Evolutionary conservation across 2,113 vertebrate species (phyloP), one percentile per base, ranked within the genome.

Genomic region (Alces alces): DNA sequence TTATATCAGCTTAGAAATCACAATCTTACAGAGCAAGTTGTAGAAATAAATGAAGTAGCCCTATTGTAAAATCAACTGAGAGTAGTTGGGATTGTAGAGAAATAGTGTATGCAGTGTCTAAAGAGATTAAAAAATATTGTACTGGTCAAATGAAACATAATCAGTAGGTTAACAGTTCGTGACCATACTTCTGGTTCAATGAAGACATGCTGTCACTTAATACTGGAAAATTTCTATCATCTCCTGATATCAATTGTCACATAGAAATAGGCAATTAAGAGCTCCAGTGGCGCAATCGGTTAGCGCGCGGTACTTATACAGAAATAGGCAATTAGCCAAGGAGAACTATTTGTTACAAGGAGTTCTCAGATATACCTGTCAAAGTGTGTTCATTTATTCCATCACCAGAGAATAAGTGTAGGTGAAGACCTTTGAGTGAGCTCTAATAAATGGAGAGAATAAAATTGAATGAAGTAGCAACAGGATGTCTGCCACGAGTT

Each of bases 391-490:
- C 84, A 93, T 85, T 97, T 61, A 95, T 57, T 64, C 6, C 16
- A 43, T 57, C 64, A 61, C 27, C 58, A 93, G n/a, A 88, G 55
- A 96, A 79, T 45, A 47, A 96, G 91, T 76, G 90, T 91, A 96
- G 28, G 10, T 43, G 47, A 95, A 76, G 17, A 57, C 84, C 5
- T 93, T 88, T 85, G 58, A 93, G 45, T 58, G 23, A 13, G 13
- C 86, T 80, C 58, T 88, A 93, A 47, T 84, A 96, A 93, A 83
- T 57, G 94, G 39, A 88, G 57, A 92, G 60, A 87, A 88, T 86
- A 97, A 84, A 95, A 55, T 43, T 80, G 45, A 96, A 76, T 60
- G 45, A 93, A 91, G 16, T 7, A 97, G 27, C 76, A 95, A 93
- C 6, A 89, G 17, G 39, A 85, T 93, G 70, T 64, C 76, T 57